Conservation (phyloP, 2,113 vertebrate genomes). For the Stigmatopora nigra region DNA sequence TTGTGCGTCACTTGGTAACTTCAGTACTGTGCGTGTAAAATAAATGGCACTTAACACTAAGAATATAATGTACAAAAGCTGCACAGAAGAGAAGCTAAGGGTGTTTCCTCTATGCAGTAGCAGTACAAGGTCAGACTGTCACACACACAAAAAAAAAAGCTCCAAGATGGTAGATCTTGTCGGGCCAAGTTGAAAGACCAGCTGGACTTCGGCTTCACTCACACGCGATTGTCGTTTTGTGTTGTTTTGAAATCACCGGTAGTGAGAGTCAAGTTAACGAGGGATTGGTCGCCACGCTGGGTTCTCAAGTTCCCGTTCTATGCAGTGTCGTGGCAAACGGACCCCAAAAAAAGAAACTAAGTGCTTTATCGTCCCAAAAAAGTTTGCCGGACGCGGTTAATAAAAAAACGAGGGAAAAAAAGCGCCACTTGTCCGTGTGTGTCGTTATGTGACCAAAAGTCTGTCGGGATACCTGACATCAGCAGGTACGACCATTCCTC, state of each 20-base stretch:
- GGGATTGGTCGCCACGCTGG: constrained; percentile 10
- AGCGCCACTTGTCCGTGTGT: constrained; percentile 62
- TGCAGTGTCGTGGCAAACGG: constrained; percentile 57
- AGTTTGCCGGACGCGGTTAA: constrained; percentile 61
- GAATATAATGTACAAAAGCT: constrained; percentile 67
- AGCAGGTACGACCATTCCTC: constrained; percentile 30
- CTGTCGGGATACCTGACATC: constrained; percentile 32
- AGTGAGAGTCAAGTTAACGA: constrained; percentile 11
- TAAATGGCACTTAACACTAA: constrained; percentile 76
- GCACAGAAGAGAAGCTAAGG: constrained; percentile 37
- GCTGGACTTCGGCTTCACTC: constrained; percentile 29
- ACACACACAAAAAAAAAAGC: no score
- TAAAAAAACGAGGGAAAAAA: constrained; percentile 57
- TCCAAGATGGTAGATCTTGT: constrained; percentile 27
- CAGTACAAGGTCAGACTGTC: constrained; percentile 51
- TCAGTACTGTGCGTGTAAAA: constrained; percentile 64
- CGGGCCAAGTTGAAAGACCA: constrained; percentile 17
- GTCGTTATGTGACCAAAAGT: constrained; percentile 44
- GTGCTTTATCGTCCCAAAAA: constrained; percentile 65
- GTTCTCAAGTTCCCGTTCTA: constrained; percentile 34
- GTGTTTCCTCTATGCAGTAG: constrained; percentile 35
- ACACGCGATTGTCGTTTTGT: constrained; percentile 59
- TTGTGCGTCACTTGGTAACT: constrained; percentile 67
- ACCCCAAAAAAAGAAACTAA: constrained; percentile 48
- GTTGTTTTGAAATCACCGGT: constrained; percentile 36